Percentiles rank a stretch among this genome's conserved stretches.
Evolutionary conservation across 2,888 invertebrate genomes (phyloP).

Genomic region (Aleiodes alternator): DNA sequence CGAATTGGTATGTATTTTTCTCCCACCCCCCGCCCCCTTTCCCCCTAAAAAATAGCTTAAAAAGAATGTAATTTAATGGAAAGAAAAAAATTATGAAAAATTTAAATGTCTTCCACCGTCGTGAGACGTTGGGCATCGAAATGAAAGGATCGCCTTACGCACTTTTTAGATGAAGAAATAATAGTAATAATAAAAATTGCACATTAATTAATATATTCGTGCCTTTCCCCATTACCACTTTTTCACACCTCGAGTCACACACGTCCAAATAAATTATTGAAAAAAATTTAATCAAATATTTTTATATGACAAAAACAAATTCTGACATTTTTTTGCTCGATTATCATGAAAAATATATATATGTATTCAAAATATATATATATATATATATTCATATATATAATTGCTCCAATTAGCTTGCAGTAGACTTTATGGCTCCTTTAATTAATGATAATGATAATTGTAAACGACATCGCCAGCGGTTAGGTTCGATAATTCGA

Average conservation of each 20-base stretch:
- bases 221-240: slow-evolving; percentile 64
- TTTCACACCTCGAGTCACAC: slow-evolving; percentile 43
- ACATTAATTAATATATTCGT: slow-evolving; percentile 62
- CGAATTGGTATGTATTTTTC: slow-evolving; percentile 22
- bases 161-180: slow-evolving; percentile 43
- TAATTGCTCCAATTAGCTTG: slow-evolving; percentile 19
- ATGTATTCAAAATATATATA: too few species aligned
- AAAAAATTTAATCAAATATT: slow-evolving; percentile 29
- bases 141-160: slow-evolving; percentile 62
- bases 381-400: too few species aligned
- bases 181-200: slow-evolving; percentile 56
- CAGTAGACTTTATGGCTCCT: slow-evolving; percentile 5
- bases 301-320: slow-evolving; percentile 12
- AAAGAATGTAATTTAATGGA: slow-evolving; percentile 3
- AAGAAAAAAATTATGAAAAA: slow-evolving; percentile 51
- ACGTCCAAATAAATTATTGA: slow-evolving; percentile 26
- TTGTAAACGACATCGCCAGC: slow-evolving; percentile 43
- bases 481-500: slow-evolving; percentile 6
- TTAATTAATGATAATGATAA: slow-evolving; percentile 1
- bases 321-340: not conserved
- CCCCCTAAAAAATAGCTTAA: not conserved
- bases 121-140: slow-evolving; percentile 42
- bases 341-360: too few species aligned
- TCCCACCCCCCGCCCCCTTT: not conserved
- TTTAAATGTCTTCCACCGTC: slow-evolving; percentile 62